phyloP scores from a whole-genome alignment of 2,888 invertebrate species.

The Clunio marinus region DNA sequence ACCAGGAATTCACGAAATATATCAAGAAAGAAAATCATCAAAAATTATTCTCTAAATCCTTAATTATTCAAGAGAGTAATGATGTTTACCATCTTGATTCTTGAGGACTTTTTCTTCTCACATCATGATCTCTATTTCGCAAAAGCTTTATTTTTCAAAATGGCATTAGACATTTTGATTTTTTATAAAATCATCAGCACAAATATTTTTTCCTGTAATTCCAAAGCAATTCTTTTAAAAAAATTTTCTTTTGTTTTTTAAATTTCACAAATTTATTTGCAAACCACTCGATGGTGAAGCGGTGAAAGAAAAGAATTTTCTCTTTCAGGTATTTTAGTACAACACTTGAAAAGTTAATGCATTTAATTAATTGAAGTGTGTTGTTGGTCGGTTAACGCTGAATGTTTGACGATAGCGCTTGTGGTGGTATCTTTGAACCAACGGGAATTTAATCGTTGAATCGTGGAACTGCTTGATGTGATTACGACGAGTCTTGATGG shows the following conservation, averaged over 20 bases:
- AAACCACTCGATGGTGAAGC: conserved; percentile 2
- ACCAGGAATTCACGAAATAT: too few species aligned
- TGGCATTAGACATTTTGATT: neutral
- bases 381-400: conserved; percentile 77
- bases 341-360: neutral
- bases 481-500: conserved; percentile 84
- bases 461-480: conserved; percentile 99
- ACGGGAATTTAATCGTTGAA: conserved; percentile 92
- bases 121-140: too few species aligned
- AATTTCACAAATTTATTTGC: neutral
- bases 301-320: neutral
- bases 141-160: too few species aligned
- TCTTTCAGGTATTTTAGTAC: conserved; percentile 1
- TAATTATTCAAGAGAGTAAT: too few species aligned
- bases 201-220: neutral
- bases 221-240: neutral
- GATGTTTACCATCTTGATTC: too few species aligned
- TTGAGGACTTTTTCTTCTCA: too few species aligned
- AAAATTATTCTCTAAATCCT: too few species aligned
- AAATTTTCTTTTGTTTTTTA: conserved; percentile 44
- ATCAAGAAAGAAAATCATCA: too few species aligned
- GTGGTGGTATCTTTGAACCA: conserved; percentile 85
- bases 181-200: neutral
- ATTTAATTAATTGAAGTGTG: conserved; percentile 61
- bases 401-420: conserved; percentile 78